A percentile compares a stretch with the other conserved stretches of the same genome.
Evolutionary conservation across 2,888 invertebrate genomes (phyloP).

Genomic region (Zootermopsis nevadensis): DNA sequence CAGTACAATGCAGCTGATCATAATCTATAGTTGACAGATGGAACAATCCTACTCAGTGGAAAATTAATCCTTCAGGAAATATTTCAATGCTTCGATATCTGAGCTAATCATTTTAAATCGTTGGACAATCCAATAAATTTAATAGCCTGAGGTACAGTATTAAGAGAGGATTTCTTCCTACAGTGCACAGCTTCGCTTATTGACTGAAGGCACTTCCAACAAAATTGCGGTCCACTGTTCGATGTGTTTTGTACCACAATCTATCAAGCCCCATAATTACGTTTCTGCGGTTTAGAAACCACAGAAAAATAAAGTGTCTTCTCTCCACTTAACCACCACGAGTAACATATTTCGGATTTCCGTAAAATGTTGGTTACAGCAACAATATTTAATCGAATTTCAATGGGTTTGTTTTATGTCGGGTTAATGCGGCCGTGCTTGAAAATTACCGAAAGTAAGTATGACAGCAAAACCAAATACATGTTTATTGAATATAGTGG

Average conservation of each 20-base stretch:
- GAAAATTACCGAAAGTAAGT: background rate
- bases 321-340: background rate
- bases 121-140: background rate
- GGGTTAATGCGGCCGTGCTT: background rate
- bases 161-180: background rate
- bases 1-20: too few relatives aligned
- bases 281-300: background rate
- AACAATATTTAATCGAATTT: slow-evolving; percentile 13
- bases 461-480: background rate
- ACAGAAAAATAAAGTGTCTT: background rate
- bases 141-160: background rate
- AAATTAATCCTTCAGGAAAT: background rate
- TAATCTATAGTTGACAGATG: too few relatives aligned
- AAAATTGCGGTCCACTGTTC: background rate
- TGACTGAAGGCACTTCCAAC: background rate
- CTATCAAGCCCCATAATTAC: slow-evolving; percentile 1
- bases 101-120: slow-evolving; percentile 5
- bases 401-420: background rate
- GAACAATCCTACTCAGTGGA: background rate
- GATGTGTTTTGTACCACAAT: slow-evolving; percentile 6
- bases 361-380: background rate
- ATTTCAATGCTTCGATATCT: background rate
- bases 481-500: background rate
- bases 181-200: background rate
- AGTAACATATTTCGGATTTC: background rate